Evolutionary conservation across 2,888 invertebrate species (phyloP).

Genomic region (Athrips mouffetella): DNA sequence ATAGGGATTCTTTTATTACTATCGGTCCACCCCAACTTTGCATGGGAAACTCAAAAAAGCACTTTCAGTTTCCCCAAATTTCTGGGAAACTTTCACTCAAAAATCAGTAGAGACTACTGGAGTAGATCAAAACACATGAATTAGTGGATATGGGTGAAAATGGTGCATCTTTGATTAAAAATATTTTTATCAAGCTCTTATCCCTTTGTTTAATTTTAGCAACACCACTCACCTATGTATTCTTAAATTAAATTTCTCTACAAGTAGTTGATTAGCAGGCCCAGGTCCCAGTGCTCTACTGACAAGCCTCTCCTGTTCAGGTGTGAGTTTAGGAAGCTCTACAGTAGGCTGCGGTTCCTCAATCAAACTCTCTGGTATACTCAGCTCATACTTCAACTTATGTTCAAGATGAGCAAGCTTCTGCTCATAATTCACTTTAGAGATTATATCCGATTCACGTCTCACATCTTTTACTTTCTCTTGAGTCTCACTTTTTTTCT

Average conservation of each 20-base stretch:
- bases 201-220: not conserved
- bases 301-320: conserved; percentile 80
- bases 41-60: too few relatives aligned
- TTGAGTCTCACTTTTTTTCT: conserved; percentile 57
- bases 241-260: conserved; percentile 72
- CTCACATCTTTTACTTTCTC: conserved; percentile 66
- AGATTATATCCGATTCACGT: conserved; percentile 66
- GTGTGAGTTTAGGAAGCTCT: conserved; percentile 80
- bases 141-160: too few relatives aligned
- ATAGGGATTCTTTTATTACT: too few relatives aligned
- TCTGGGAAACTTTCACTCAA: not conserved
- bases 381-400: conserved; percentile 63
- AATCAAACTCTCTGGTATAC: conserved; percentile 70
- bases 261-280: conserved; percentile 81
- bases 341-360: conserved; percentile 63
- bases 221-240: conserved; percentile 57
- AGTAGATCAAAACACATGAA: too few relatives aligned
- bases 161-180: too few relatives aligned
- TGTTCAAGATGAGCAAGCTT: conserved; percentile 63
- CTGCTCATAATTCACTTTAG: conserved; percentile 66
- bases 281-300: conserved; percentile 78
- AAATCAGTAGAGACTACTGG: too few relatives aligned
- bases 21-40: too few relatives aligned
- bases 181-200: too few relatives aligned
- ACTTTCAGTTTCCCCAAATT: not conserved